These are phyloP conservation scores for Limnodromus scolopaceus DNA, from an alignment of 2,797 vertebrate genomes.

Conservation along the genomic window DNA sequence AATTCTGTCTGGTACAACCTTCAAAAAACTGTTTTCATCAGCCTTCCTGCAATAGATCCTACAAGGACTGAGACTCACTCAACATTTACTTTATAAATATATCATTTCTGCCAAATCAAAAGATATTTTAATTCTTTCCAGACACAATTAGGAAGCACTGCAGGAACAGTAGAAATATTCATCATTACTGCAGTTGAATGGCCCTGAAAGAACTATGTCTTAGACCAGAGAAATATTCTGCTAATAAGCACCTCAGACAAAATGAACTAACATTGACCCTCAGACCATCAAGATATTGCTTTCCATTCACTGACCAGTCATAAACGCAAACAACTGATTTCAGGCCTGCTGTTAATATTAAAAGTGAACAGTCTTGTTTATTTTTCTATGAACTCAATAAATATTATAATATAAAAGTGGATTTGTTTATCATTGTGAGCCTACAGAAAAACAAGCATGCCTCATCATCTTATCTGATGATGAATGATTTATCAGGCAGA, in stretches of 20 bases:
- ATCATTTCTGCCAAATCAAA: constrained; percentile 66
- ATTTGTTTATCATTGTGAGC: constrained; percentile 66
- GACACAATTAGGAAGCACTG: constrained; percentile 25
- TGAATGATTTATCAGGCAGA: constrained; percentile 77
- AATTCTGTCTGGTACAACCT: constrained; percentile 13
- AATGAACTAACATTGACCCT: constrained; percentile 5
- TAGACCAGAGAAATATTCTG: background rate
- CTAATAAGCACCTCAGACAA: constrained; percentile 38
- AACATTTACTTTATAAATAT: constrained; percentile 54
- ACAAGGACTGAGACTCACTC: background rate
- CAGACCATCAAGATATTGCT: background rate
- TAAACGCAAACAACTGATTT: constrained; percentile 34
- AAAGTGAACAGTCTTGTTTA: constrained; percentile 51
- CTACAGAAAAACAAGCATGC: constrained; percentile 57
- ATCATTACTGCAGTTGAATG: background rate
- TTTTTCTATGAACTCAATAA: constrained; percentile 67
- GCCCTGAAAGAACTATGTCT: background rate
- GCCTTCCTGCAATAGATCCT: constrained; percentile 21
- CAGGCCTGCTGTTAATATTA: constrained; percentile 21
- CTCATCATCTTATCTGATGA: constrained; percentile 66
- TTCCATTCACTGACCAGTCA: constrained; percentile 8
- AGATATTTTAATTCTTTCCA: constrained; percentile 42
- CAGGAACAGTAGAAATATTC: background rate
- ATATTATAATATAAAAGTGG: constrained; percentile 58
- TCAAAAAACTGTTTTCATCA: constrained; percentile 46